Percentiles rank a stretch among this genome's conserved stretches.
phyloP scores from a whole-genome alignment of 1,140 invertebrate genomes.

The Bombus cullumanus region DNA sequence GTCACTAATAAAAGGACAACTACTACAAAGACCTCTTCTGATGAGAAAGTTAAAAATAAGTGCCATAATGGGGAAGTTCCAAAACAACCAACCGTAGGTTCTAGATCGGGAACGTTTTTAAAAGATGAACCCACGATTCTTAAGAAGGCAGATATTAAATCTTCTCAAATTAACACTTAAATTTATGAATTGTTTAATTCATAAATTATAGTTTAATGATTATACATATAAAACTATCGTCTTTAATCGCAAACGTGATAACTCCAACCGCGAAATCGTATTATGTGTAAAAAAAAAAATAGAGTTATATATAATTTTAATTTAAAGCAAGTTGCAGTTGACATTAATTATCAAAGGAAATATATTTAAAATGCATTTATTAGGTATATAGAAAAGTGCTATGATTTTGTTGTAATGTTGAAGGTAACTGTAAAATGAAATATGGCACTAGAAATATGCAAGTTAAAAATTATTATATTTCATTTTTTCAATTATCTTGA shows the following conservation, averaged over 20 bases:
- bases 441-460: conserved; percentile 29
- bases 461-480: conserved; percentile 21
- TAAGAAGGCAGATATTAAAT: conserved; percentile 81
- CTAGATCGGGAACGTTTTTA: conserved; percentile 88
- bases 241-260: conserved; percentile 69
- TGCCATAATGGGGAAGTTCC: conserved; percentile 74
- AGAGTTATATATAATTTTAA: conserved; percentile 58
- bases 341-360: conserved; percentile 42
- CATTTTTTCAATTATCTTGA: conserved; percentile 23
- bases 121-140: conserved; percentile 87
- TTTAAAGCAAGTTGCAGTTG: conserved; percentile 48
- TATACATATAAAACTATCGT: conserved; percentile 42
- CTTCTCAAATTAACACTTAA: conserved; percentile 77
- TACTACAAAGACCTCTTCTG: conserved; percentile 57
- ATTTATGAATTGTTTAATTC: conserved; percentile 12
- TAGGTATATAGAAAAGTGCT: conserved; percentile 59
- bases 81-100: conserved; percentile 80
- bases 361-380: conserved; percentile 66
- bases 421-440: conserved; percentile 37
- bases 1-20: conserved; percentile 46
- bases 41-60: conserved; percentile 74
- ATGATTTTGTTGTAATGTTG: conserved; percentile 56
- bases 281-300: conserved; percentile 58
- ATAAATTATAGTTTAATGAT: conserved; percentile 22
- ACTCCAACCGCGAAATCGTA: conserved; percentile 62